Evolutionary conservation across 2,113 vertebrate genomes (phyloP).

Genomic region (Cepphus grylle): DNA sequence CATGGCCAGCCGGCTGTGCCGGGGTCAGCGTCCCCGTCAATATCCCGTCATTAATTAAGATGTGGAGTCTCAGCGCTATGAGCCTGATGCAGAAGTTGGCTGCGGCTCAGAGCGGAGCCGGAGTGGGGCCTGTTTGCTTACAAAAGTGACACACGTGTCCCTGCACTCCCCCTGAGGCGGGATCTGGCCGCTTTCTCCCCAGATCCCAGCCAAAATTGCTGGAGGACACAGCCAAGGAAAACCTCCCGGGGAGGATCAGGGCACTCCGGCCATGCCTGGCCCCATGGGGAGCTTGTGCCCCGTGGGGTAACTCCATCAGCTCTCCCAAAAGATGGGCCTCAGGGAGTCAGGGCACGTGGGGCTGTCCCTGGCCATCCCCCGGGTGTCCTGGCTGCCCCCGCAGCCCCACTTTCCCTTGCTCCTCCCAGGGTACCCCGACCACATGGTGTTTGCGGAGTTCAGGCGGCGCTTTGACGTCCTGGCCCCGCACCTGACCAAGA

Average conservation of each 20-base stretch:
- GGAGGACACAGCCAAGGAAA: neutral
- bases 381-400: neutral
- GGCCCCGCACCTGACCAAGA: constrained; percentile 94
- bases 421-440: constrained; percentile 90
- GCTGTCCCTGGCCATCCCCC: neutral
- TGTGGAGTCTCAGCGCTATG: constrained; percentile 43
- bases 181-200: neutral
- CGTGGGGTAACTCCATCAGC: neutral
- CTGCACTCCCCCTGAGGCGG: neutral
- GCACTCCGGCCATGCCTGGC: neutral
- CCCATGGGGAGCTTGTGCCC: neutral
- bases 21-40: constrained; percentile 37
- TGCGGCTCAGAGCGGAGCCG: constrained; percentile 58
- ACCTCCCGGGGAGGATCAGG: accelerated
- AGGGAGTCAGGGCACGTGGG: accelerated
- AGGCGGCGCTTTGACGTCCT: constrained; percentile 92
- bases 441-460: constrained; percentile 97
- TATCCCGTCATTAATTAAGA: constrained; percentile 75
- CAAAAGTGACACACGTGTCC: neutral
- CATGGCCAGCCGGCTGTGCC: neutral
- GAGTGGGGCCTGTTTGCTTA: constrained; percentile 51
- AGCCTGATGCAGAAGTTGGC: constrained; percentile 66
- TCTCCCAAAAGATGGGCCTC: neutral
- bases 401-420: neutral
- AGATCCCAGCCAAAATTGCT: neutral